Conservation (phyloP, 2,797 vertebrate species). For the Calcarius lapponicus region DNA sequence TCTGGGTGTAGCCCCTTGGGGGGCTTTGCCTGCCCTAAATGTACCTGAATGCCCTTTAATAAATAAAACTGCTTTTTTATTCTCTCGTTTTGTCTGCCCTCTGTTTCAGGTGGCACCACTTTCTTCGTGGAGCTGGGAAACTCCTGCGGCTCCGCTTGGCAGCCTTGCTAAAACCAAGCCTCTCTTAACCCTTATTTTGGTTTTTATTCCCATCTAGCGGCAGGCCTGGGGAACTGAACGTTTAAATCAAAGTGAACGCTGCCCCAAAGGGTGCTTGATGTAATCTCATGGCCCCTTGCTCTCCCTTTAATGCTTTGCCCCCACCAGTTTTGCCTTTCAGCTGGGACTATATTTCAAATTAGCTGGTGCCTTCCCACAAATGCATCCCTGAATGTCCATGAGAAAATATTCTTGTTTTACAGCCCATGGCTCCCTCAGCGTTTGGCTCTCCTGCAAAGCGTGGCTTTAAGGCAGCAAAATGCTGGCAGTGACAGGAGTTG, state of each 20-base stretch:
- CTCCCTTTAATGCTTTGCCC: background rate
- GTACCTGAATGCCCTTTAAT: background rate
- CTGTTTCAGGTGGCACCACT: background rate
- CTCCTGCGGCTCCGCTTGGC: background rate
- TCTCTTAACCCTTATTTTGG: background rate
- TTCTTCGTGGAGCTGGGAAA: background rate
- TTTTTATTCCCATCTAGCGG: slow-evolving; percentile 59
- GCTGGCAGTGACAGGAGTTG: background rate
- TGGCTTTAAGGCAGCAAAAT: background rate
- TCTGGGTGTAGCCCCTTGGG: background rate
- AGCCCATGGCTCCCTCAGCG: background rate
- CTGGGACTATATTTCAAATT: background rate
- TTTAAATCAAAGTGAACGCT: background rate
- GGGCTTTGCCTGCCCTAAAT: background rate
- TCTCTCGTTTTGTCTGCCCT: background rate
- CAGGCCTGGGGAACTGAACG: background rate
- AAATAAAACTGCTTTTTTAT: background rate
- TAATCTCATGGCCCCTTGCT: background rate
- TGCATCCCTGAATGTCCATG: background rate
- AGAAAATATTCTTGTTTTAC: background rate
- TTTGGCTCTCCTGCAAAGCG: background rate
- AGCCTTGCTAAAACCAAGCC: background rate
- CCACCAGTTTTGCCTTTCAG: background rate
- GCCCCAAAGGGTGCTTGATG: background rate
- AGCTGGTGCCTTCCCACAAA: background rate